Conservation (phyloP, 2,888 invertebrate species). For the Trissolcus brochymenae region DNA sequence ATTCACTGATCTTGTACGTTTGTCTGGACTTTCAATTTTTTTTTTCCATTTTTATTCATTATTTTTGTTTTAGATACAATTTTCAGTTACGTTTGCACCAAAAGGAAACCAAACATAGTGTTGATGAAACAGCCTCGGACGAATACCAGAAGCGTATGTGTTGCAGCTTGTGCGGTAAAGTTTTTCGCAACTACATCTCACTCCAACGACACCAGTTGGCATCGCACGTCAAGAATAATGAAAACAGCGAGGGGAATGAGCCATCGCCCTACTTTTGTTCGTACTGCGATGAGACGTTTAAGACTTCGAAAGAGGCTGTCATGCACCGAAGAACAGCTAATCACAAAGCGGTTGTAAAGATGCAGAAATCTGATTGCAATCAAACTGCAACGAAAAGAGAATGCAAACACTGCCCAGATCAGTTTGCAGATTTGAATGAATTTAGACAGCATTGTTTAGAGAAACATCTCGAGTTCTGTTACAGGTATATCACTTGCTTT, state of each 20-base stretch:
- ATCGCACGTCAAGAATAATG: conserved; percentile 77
- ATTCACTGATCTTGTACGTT: too few species aligned
- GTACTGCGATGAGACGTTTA: conserved; percentile 82
- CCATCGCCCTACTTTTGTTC: conserved; percentile 81
- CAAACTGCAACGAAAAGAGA: conserved; percentile 72
- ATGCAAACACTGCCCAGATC: conserved; percentile 81
- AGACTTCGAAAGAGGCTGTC: conserved; percentile 80
- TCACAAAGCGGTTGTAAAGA: conserved; percentile 81
- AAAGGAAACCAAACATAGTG: conserved; percentile 77
- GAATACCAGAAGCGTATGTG: conserved; percentile 81
- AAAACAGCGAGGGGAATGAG: conserved; percentile 23
- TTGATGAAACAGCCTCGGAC: conserved; percentile 80
- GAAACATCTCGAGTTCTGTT: conserved; percentile 81
- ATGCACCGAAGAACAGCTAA: conserved; percentile 82
- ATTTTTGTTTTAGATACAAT: conserved; percentile 79
- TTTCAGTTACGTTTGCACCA: conserved; percentile 83
- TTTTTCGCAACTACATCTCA: conserved; percentile 81
- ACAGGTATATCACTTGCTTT: conserved; percentile 77
- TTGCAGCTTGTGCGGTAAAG: conserved; percentile 80
- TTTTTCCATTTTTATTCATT: too few species aligned
- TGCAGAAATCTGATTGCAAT: conserved; percentile 37
- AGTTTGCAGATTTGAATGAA: conserved; percentile 78
- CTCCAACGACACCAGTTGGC: conserved; percentile 83
- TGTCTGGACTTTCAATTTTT: not conserved
- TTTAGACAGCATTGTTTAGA: conserved; percentile 81